A percentile compares a stretch with the other conserved stretches of the same genome.
These are phyloP conservation scores for Bombus sylvicola DNA, from an alignment of 1,140 invertebrate genomes.

Conservation along the genomic window DNA sequence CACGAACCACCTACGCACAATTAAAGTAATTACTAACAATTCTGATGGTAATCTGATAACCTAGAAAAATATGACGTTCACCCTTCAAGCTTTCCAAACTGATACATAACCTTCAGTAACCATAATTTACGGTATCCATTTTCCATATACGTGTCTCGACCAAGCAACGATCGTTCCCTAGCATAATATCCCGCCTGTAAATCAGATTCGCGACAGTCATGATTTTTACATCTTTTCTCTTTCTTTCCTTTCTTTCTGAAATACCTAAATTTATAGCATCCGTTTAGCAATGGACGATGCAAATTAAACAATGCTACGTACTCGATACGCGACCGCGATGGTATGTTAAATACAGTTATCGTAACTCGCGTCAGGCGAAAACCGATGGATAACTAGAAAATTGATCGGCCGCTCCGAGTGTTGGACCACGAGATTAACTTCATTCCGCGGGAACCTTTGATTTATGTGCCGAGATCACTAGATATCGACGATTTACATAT, in stretches of 20 bases:
- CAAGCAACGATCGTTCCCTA: background rate
- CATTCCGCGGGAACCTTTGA: slow-evolving; percentile 12
- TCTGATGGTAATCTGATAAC: background rate
- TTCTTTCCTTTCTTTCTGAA: background rate
- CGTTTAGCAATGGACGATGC: background rate
- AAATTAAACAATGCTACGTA: slow-evolving; percentile 31
- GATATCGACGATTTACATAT: slow-evolving; percentile 30
- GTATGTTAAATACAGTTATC: slow-evolving; percentile 39
- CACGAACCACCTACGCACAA: background rate
- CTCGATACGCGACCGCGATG: background rate
- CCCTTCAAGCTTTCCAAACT: slow-evolving; percentile 35
- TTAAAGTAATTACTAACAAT: slow-evolving; percentile 26
- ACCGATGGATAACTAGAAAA: slow-evolving; percentile 21
- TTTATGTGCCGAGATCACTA: slow-evolving; percentile 19
- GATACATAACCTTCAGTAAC: background rate
- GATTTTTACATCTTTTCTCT: background rate
- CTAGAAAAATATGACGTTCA: background rate
- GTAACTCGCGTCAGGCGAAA: slow-evolving; percentile 24
- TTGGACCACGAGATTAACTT: slow-evolving; percentile 26
- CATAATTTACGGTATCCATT: background rate
- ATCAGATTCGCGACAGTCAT: slow-evolving; percentile 14
- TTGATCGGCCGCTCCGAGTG: slow-evolving; percentile 21
- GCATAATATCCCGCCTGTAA: slow-evolving; percentile 18
- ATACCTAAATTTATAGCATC: background rate
- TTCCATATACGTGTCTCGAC: slow-evolving; percentile 3